Base-by-base conservation (phyloP, 2,113 vertebrate species). In the Neomonachus schauinslandi region DNA sequence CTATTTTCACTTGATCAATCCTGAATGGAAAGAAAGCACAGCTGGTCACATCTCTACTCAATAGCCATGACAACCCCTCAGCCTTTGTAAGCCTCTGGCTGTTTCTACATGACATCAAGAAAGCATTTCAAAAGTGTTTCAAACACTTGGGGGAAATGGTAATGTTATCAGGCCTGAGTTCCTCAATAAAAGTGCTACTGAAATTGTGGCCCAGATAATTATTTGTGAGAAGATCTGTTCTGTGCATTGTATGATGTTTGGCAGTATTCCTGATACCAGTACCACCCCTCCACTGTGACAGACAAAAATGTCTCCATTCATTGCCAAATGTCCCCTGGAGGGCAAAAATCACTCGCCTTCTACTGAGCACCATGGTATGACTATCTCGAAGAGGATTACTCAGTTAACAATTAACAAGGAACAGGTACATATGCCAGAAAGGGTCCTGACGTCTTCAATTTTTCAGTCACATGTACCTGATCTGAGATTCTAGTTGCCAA, bases 71-170 rank as follows among this genome's bases (percentile, higher is more conserved):
- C 33, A 93, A 77, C 11, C 22, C 8, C 65, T 92, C 39, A 80
- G 57, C 42, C 22, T 71, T 39, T 42, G 18, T 72, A 71, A 97
- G 55, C 26, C 5, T 80, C 61, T 76, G n/a, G 19, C 26, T 95
- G 13, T 79, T 97, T 88, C 36, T 11, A 83, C 31, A 83, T 61
- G 57, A 83, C 28, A 63, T 33, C 12, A 39, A 94, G 49, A 93
- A 87, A 98, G 77, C 33, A 93, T 80, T 89, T 84, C 16, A 42
- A 94, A 94, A 59, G 18, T 61, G 72, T 89, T 95, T 90, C 9
- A 42, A 82, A 51, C 8, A 51, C 39, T 92, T 55, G 1, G 3
- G 11, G 3, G 8, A 83, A 81, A 69, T 46, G 19, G 4, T 49
- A 5, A 80, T 95, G 91, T 61, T 81, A 51, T 57, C 13, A 91